phyloP scores from a whole-genome alignment of 2,888 invertebrate species.

The Patella ulyssiponensis region DNA sequence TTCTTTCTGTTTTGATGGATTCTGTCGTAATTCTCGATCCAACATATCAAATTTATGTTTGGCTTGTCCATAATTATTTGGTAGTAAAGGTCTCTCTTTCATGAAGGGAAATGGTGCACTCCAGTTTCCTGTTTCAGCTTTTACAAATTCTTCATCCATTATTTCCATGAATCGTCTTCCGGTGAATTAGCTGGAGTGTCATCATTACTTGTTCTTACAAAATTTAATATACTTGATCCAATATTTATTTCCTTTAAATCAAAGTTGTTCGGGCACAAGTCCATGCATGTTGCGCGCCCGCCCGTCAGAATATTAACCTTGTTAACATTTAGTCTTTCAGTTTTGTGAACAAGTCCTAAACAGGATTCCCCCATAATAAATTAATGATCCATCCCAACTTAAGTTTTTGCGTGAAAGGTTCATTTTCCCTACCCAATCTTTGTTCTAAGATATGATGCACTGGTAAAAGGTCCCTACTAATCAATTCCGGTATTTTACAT shows the following conservation, averaged over 20 bases:
- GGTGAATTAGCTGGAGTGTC: background rate
- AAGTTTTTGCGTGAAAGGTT: constrained; percentile 22
- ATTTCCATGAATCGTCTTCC: background rate
- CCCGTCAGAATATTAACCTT: constrained; percentile 13
- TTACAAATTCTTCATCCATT: background rate
- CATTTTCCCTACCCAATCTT: background rate
- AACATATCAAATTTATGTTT: background rate
- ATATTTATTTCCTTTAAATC: background rate
- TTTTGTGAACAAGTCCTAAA: constrained; percentile 16
- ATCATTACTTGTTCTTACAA: background rate
- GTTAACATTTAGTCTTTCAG: constrained; percentile 20
- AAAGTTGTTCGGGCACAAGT: constrained; percentile 15
- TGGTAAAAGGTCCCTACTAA: constrained; percentile 13
- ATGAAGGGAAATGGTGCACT: background rate
- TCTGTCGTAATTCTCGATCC: background rate
- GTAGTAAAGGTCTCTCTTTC: background rate
- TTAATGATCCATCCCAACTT: constrained; percentile 21
- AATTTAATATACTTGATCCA: background rate
- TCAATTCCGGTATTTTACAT: background rate
- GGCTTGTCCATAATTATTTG: constrained; percentile 3
- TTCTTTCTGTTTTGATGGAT: background rate
- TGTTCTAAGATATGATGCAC: constrained; percentile 21
- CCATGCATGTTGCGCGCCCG: constrained; percentile 11
- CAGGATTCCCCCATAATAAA: constrained; percentile 25
- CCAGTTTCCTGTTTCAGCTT: constrained; percentile 7